Percentiles rank a stretch among this genome's conserved stretches.
Conservation (phyloP, 2,888 invertebrate species). For the Stenchaetothrips biformis region DNA sequence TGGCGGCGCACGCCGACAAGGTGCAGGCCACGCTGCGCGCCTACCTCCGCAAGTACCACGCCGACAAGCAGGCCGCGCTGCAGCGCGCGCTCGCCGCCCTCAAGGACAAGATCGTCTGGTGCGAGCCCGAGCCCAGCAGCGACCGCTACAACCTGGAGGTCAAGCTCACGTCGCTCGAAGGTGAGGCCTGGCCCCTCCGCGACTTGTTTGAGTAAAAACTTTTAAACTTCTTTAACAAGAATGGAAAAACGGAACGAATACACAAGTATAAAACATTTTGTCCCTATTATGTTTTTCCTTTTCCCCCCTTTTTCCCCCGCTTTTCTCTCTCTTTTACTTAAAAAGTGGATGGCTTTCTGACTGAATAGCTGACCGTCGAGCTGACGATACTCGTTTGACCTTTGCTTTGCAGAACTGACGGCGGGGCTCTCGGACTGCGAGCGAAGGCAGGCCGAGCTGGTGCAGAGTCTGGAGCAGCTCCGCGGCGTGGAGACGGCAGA, state of each 20-base stretch:
- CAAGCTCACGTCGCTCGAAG: slow-evolving; percentile 73
- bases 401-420: slow-evolving; percentile 1
- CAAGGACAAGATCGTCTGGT: slow-evolving; percentile 87
- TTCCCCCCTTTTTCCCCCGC: too few relatives aligned
- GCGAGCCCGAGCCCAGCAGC: slow-evolving; percentile 79
- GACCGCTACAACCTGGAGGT: slow-evolving; percentile 91
- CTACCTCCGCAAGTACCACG: slow-evolving; percentile 81
- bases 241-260: too few relatives aligned
- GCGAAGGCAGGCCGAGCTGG: slow-evolving; percentile 60
- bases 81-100: slow-evolving; percentile 74
- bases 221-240: too few relatives aligned
- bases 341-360: too few relatives aligned
- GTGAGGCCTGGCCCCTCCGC: slow-evolving; percentile 49
- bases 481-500: slow-evolving; percentile 69
- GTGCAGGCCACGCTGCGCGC: slow-evolving; percentile 68
- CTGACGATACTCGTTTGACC: background rate
- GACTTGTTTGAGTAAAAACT: too few relatives aligned
- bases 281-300: too few relatives aligned
- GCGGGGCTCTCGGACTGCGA: slow-evolving; percentile 65
- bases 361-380: too few relatives aligned
- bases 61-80: slow-evolving; percentile 75
- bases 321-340: too few relatives aligned
- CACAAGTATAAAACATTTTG: too few relatives aligned
- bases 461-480: slow-evolving; percentile 65
- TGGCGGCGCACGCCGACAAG: slow-evolving; percentile 73